Base-by-base conservation (phyloP, 1,140 invertebrate genomes). In the Drosophila virilis region DNA sequence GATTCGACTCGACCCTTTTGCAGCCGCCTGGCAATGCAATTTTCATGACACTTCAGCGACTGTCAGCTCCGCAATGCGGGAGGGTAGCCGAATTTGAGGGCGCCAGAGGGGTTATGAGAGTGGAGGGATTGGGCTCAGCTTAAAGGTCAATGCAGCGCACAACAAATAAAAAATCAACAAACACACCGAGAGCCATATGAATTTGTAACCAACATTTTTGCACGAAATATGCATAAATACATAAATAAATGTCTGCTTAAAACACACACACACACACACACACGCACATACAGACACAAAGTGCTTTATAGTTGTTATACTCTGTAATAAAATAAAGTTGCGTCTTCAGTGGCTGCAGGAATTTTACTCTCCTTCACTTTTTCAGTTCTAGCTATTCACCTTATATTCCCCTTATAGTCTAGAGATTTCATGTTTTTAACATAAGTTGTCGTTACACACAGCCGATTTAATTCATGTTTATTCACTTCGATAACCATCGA, bases 171-270 rank as follows among this genome's bases (percentile, higher is more conserved):
- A 57, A 65, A 78, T 45, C 43, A 59, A 65, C 58, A 68, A 81
- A 80, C 69, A 54, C 70, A 51, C 45, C 12, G 60, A 51, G 51
- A 57, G 12, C 9, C 40, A 59, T 5, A 28, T 48, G 59, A 77
- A 80, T 74, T 80, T 78, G 72, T 78, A 71, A 74, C 59, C 57
- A 38, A 50, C 52, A 71, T 76, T 83, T 78, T 69, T 40, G 76
- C 82, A 73, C 82, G 76, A 85, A 85, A 85, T 85, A 85, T 85
- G 70, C 82, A 88, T 82, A 86, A 86, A 88, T 86, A 82, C 71
- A 86, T 82, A 86, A 86, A 88, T 88, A 86, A 86, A 79, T 82
- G 78, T 82, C 75, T 74, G 71, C 37, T 58, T 59, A 40, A 43
- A 57, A 42, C 45, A 60, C 35, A 50, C 28, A 50, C 54, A 54